phyloP scores from a whole-genome alignment of 2,888 invertebrate species.

The Gryllus longicercus region DNA sequence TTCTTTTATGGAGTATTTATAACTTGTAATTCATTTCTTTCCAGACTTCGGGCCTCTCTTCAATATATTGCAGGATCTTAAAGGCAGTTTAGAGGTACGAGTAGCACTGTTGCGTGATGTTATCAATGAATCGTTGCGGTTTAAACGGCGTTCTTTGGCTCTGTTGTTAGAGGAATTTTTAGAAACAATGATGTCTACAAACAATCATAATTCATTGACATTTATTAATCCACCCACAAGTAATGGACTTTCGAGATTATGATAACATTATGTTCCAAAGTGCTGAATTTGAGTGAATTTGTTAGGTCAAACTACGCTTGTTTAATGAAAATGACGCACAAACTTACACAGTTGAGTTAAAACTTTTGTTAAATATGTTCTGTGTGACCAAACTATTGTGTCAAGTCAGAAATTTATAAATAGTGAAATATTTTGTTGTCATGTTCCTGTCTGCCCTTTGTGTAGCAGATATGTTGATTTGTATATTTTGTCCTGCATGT shows the following conservation, averaged over 20 bases:
- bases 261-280: slow-evolving; percentile 22
- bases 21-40: slow-evolving; percentile 44
- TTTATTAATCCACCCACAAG: slow-evolving; percentile 24
- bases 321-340: neutral
- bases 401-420: neutral
- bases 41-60: slow-evolving; percentile 69
- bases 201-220: slow-evolving; percentile 21
- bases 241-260: slow-evolving; percentile 26
- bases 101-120: slow-evolving; percentile 67
- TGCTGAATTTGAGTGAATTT: slow-evolving; percentile 11
- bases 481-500: neutral
- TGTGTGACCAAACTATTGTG: neutral
- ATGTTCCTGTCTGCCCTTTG: slow-evolving; percentile 1
- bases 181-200: slow-evolving; percentile 27
- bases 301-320: neutral
- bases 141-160: slow-evolving; percentile 70
- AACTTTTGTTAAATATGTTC: neutral
- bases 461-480: neutral
- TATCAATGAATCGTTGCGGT: slow-evolving; percentile 71
- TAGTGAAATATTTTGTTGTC: neutral
- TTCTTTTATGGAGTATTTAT: slow-evolving; percentile 21
- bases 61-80: slow-evolving; percentile 64
- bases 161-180: slow-evolving; percentile 63
- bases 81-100: slow-evolving; percentile 66
- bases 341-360: neutral